Conservation (phyloP, 2,113 vertebrate genomes). For the Capricornis sumatraensis region DNA sequence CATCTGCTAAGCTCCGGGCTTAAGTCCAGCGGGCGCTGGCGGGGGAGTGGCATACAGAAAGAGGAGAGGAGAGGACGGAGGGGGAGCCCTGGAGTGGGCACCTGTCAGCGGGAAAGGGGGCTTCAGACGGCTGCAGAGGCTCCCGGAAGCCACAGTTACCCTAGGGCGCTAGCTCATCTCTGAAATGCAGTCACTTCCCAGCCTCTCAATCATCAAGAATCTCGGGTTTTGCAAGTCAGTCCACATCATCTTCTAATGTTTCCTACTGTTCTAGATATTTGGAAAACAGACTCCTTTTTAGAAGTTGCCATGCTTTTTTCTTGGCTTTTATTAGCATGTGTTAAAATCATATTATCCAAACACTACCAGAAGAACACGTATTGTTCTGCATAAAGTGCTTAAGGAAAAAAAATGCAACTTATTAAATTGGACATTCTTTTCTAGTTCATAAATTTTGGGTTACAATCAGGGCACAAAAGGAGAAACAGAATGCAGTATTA, state of each 20-base stretch:
- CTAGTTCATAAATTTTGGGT: slow-evolving; percentile 69
- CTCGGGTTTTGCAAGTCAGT: not conserved
- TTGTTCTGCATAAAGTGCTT: slow-evolving; percentile 77
- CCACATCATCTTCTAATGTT: not conserved
- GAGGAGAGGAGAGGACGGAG: not conserved
- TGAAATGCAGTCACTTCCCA: not conserved
- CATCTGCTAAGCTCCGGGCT: not conserved
- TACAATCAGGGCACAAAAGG: slow-evolving; percentile 72
- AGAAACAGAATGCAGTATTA: slow-evolving; percentile 68
- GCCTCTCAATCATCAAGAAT: not conserved
- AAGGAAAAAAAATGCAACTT: slow-evolving; percentile 71
- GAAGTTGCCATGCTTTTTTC: slow-evolving; percentile 63
- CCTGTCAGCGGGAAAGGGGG: not conserved
- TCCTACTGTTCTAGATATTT: slow-evolving; percentile 40
- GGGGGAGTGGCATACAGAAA: not conserved
- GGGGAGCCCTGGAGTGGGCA: not conserved
- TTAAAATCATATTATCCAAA: slow-evolving; percentile 75
- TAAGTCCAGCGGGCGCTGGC: not conserved
- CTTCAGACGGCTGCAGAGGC: not conserved
- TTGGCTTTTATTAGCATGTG: slow-evolving; percentile 76
- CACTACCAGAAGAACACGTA: slow-evolving; percentile 71
- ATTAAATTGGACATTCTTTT: slow-evolving; percentile 74
- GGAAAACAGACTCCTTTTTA: slow-evolving; percentile 73
- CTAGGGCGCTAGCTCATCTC: not conserved
- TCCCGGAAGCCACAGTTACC: not conserved